Evolutionary conservation across 2,797 vertebrate genomes (phyloP), one percentile per base, ranked within the genome.

Genomic region (Gephyroberyx darwinii): DNA sequence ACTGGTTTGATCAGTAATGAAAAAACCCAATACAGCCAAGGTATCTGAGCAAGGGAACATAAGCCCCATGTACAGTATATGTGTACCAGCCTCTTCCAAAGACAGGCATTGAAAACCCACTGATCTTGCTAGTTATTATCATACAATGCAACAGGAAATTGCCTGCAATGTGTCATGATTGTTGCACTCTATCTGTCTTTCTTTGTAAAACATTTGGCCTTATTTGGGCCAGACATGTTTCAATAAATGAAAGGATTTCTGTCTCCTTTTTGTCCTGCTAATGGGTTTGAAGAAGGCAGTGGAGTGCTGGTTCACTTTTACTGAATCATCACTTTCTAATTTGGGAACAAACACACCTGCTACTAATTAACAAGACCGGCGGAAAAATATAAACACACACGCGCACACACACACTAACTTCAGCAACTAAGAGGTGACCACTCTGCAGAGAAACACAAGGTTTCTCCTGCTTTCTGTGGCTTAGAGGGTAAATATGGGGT

Each of bases 291-390:
- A 64, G 59, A 60, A 64, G 70, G 69, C 71, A 68, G 72, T 57
- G 59, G 65, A 81, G 77, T 53, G 62, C 78, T 74, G 74, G 60
- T 68, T 26, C 12, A 8, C 66, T 85, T 83, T 78, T 74, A 80
- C 82, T 83, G 77, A 88, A 78, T 89, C 88, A 84, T 90, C 78
- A 82, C 77, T 84, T 90, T 88, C 84, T 86, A 86, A 88, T 86
- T 88, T 83, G 41, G 82, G 82, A 86, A 69, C 74, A 73, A 82
- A 82, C 79, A 86, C 89, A 89, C 89, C 82, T 90, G 86, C 81
- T 75, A 20, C 84, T 88, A 91, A 88, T 90, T 88, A 90, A 85
- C 53, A 14, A 72, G 80, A 88, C 77, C 84, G 84, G 88, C 88
- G 87, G 78, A 26, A 26, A 26, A 26, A 26, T 26, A 26, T 26